Conservation (phyloP, 2,113 vertebrate genomes). For the Neogobius melanostomus region DNA sequence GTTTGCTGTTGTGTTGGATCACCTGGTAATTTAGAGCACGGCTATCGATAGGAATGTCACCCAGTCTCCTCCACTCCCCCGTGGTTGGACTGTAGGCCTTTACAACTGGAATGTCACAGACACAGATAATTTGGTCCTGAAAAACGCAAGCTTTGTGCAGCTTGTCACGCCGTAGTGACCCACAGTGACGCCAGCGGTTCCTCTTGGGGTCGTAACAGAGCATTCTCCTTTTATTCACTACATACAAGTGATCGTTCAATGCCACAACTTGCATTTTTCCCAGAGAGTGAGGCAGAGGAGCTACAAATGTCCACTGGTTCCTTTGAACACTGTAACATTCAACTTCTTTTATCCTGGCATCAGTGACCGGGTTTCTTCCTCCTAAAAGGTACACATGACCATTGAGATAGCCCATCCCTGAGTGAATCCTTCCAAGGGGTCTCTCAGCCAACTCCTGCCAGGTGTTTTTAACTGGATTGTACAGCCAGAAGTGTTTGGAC, state of each 20-base stretch:
- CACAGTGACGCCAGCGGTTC: constrained; percentile 86
- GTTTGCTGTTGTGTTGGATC: constrained; percentile 79
- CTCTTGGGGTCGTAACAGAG: constrained; percentile 84
- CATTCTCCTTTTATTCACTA: constrained; percentile 85
- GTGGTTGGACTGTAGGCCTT: constrained; percentile 85
- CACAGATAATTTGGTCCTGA: constrained; percentile 87
- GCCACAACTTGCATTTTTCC: constrained; percentile 86
- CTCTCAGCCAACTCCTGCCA: constrained; percentile 86
- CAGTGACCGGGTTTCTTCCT: constrained; percentile 81
- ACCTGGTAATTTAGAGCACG: constrained; percentile 86
- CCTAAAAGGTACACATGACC: constrained; percentile 86
- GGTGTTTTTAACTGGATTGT: constrained; percentile 80
- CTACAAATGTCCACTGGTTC: constrained; percentile 86
- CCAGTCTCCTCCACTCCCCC: constrained; percentile 83
- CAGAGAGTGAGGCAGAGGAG: constrained; percentile 83
- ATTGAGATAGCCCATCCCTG: constrained; percentile 84
- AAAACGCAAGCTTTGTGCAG: constrained; percentile 88
- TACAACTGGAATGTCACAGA: constrained; percentile 85
- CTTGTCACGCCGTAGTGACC: constrained; percentile 82
- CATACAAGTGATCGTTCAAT: constrained; percentile 83
- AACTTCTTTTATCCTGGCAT: constrained; percentile 82
- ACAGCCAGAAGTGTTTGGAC: constrained; percentile 86
- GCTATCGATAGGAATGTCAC: constrained; percentile 83
- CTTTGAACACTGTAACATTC: constrained; percentile 88
- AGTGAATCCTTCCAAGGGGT: constrained; percentile 80